Percentiles rank a stretch among this genome's conserved stretches.
These are phyloP conservation scores for Iguana delicatissima DNA, from an alignment of 2,797 vertebrate species.

Conservation along the genomic window DNA sequence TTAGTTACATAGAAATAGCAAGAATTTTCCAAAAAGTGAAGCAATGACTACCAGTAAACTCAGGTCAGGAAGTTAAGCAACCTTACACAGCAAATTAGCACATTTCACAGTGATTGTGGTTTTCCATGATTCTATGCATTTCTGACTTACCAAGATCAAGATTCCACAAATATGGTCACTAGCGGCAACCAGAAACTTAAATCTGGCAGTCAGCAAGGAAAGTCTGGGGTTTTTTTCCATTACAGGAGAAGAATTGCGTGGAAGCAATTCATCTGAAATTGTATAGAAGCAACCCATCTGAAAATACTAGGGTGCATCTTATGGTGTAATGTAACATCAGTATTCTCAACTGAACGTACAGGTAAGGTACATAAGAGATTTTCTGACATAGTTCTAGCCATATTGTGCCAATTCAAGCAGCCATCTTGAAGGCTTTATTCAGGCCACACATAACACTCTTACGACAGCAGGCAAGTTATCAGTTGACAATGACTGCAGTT, in stretches of 20 bases:
- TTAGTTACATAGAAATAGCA: not conserved
- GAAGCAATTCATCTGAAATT: not conserved
- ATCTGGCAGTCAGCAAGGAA: not conserved
- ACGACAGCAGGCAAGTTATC: not conserved
- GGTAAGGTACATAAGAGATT: not conserved
- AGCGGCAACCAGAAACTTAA: not conserved
- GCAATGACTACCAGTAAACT: not conserved
- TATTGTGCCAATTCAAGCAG: not conserved
- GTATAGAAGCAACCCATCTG: not conserved
- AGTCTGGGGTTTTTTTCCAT: not conserved
- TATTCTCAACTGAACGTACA: not conserved
- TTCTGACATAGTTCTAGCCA: not conserved
- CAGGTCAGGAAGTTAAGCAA: constrained; percentile 1
- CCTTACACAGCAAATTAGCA: not conserved
- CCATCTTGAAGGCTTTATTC: not conserved
- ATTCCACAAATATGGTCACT: not conserved
- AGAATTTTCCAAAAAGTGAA: not conserved
- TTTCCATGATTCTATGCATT: not conserved
- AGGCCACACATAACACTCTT: not conserved
- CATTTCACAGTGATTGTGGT: not conserved
- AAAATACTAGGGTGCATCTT: not conserved
- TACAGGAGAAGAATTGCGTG: not conserved
- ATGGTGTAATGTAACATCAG: not conserved
- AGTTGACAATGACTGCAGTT: not conserved
- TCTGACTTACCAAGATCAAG: not conserved